Evolutionary conservation across 2,888 invertebrate species (phyloP).

Genomic region (Pimpla rufipes): DNA sequence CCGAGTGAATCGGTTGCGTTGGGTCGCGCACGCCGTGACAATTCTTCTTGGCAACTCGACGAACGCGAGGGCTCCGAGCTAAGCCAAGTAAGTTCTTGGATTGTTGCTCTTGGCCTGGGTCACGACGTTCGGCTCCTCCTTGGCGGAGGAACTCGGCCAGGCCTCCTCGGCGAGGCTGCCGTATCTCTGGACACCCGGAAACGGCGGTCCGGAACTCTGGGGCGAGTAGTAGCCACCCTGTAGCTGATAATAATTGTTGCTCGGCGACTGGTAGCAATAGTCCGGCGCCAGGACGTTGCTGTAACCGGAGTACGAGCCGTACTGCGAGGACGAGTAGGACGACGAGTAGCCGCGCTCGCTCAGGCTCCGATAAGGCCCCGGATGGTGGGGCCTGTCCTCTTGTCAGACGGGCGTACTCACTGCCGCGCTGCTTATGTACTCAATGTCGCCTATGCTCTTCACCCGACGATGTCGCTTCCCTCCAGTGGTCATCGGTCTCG

Average conservation of each 20-base stretch:
- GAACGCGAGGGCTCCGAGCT: slow-evolving; percentile 50
- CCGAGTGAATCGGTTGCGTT: slow-evolving; percentile 34
- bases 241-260: slow-evolving; percentile 79
- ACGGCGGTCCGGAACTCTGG: slow-evolving; percentile 81
- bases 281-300: slow-evolving; percentile 78
- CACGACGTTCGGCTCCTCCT: slow-evolving; percentile 75
- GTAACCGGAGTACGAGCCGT: slow-evolving; percentile 83
- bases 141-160: slow-evolving; percentile 79
- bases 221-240: slow-evolving; percentile 83
- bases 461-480: slow-evolving; percentile 89
- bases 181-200: slow-evolving; percentile 82
- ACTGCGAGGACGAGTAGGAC: slow-evolving; percentile 80
- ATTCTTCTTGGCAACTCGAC: slow-evolving; percentile 65
- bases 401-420: slow-evolving; percentile 84
- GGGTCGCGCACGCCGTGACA: slow-evolving; percentile 69
- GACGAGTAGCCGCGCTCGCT: slow-evolving; percentile 84
- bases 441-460: slow-evolving; percentile 92
- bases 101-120: slow-evolving; percentile 69
- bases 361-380: slow-evolving; percentile 84
- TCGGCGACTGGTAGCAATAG: slow-evolving; percentile 78
- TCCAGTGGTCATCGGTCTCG: slow-evolving; percentile 77
- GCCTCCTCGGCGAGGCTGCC: slow-evolving; percentile 83
- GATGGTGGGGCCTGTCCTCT: slow-evolving; percentile 83
- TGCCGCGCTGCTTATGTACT: slow-evolving; percentile 84
- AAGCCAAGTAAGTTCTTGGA: slow-evolving; percentile 76